Conservation (phyloP, 37 sponge, comb jelly and placozoan genomes). For the Theonella swinhoei region DNA sequence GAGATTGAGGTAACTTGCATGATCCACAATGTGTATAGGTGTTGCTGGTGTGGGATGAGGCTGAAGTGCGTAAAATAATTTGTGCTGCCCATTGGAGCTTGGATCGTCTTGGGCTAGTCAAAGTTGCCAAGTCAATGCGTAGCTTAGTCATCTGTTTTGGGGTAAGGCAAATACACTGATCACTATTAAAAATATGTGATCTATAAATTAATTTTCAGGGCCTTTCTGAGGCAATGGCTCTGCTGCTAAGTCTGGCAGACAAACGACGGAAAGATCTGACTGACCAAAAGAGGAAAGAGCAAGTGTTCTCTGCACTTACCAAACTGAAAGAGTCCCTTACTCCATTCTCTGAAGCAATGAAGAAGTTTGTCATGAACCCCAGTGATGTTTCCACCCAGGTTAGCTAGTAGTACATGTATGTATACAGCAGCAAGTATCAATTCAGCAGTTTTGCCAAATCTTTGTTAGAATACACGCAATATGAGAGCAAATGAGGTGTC, state of each 20-base stretch:
- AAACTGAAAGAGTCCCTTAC: constrained; percentile 66
- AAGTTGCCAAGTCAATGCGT: constrained; percentile 81
- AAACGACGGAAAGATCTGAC: constrained; percentile 74
- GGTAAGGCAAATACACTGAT: constrained; percentile 18
- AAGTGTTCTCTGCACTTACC: constrained; percentile 36
- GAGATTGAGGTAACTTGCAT: background rate
- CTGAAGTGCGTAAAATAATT: constrained; percentile 71
- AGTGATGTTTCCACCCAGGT: constrained; percentile 26
- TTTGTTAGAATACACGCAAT: background rate
- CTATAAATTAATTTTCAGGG: constrained; percentile 47
- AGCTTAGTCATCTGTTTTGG: constrained; percentile 84
- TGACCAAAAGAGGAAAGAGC: constrained; percentile 40
- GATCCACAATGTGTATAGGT: constrained; percentile 21
- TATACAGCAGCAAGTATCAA: background rate
- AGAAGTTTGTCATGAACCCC: constrained; percentile 70
- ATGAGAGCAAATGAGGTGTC: constrained; percentile 7
- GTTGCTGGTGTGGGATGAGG: constrained; percentile 73
- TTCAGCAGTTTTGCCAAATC: background rate
- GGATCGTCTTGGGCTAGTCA: constrained; percentile 70
- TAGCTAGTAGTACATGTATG: background rate
- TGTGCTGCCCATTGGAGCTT: constrained; percentile 53
- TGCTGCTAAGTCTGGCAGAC: constrained; percentile 60
- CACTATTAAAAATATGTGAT: background rate
- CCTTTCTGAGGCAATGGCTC: constrained; percentile 71
- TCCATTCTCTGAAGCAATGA: constrained; percentile 59